Evolutionary conservation across 2,888 invertebrate genomes (phyloP).

Genomic region (Mythimna lalbum): DNA sequence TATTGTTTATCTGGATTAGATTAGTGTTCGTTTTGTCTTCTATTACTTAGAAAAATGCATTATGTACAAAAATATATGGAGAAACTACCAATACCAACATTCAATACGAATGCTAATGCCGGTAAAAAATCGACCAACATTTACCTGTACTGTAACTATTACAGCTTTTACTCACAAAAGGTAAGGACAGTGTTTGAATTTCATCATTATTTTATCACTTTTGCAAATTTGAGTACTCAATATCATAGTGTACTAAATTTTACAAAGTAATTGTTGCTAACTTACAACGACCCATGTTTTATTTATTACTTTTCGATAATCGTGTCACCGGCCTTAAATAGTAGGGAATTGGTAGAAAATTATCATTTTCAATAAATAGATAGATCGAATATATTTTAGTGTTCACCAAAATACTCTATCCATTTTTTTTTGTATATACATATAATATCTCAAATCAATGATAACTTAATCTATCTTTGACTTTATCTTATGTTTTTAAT

Average conservation of each 20-base stretch:
- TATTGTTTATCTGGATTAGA: constrained; percentile 50
- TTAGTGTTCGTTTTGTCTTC: constrained; percentile 52
- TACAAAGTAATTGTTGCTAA: no score
- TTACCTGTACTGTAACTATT: constrained; percentile 92
- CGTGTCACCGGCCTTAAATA: neutral
- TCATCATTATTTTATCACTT: neutral
- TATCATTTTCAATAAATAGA: neutral
- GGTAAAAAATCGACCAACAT: constrained; percentile 86
- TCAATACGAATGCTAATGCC: constrained; percentile 71
- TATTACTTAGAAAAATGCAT: constrained; percentile 77
- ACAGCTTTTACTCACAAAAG: constrained; percentile 94
- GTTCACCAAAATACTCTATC: neutral
- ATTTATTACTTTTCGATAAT: neutral
- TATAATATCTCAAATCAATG: neutral
- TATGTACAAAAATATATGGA: constrained; percentile 87
- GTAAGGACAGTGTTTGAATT: constrained; percentile 81
- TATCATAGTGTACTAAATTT: neutral
- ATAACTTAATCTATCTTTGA: no score
- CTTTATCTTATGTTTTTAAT: no score
- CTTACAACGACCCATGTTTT: neutral
- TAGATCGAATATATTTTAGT: neutral
- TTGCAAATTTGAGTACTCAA: neutral
- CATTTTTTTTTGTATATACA: neutral
- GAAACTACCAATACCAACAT: constrained; percentile 76
- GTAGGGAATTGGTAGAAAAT: no score